A percentile compares a stretch with the other conserved stretches of the same genome.
Evolutionary conservation across 2,113 vertebrate genomes (phyloP).

Genomic region (Xenopus tropicalis): DNA sequence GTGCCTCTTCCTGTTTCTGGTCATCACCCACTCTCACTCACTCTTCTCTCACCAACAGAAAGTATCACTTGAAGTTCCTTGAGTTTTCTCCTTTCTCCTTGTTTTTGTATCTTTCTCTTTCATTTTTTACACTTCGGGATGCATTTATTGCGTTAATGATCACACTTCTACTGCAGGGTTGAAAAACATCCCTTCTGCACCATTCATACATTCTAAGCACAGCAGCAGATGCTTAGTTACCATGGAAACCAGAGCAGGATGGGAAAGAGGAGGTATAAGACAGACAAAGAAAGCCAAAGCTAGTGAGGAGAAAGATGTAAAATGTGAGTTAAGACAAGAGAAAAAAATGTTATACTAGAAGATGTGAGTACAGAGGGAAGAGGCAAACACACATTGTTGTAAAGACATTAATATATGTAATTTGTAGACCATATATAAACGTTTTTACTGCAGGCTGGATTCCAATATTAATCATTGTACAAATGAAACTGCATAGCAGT

Average conservation of each 20-base stretch:
- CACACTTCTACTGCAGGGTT: background rate
- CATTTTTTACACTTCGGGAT: background rate
- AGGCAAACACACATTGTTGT: too few relatives aligned
- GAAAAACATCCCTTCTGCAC: background rate
- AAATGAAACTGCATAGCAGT: too few relatives aligned
- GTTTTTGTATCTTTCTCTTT: background rate
- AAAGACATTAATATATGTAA: background rate
- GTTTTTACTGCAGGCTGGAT: too few relatives aligned
- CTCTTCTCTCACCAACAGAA: too few relatives aligned
- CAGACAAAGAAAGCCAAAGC: slow-evolving; percentile 16
- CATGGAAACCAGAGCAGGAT: slow-evolving; percentile 17
- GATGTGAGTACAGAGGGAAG: background rate
- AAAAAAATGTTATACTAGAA: background rate
- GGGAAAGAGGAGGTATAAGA: slow-evolving; percentile 4
- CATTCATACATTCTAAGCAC: slow-evolving; percentile 4
- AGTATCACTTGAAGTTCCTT: too few relatives aligned
- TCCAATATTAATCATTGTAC: too few relatives aligned
- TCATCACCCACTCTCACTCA: too few relatives aligned
- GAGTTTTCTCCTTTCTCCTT: too few relatives aligned
- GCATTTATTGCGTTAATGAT: too few relatives aligned
- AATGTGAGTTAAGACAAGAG: background rate
- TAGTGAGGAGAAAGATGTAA: background rate
- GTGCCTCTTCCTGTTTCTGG: too few relatives aligned
- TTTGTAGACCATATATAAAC: too few relatives aligned
- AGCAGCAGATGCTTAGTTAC: slow-evolving; percentile 3